These are phyloP conservation scores for Eremophila alpestris DNA, from an alignment of 2,797 vertebrate species.

Conservation along the genomic window DNA sequence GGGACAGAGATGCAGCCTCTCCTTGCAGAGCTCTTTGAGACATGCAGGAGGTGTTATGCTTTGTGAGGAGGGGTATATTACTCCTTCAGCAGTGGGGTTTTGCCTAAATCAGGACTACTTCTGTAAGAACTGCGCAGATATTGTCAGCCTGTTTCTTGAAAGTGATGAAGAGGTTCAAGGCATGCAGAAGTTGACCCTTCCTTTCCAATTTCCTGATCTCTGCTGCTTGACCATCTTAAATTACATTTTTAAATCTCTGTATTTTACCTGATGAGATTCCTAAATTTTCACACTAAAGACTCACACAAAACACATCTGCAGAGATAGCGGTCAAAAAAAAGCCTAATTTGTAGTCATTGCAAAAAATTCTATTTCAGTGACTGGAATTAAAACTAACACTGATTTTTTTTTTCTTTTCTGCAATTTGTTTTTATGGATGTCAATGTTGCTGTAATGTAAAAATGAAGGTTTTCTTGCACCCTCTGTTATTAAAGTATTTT, in stretches of 20 bases:
- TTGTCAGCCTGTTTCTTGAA: background rate
- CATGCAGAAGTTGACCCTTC: background rate
- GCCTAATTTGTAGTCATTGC: background rate
- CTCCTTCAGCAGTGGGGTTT: background rate
- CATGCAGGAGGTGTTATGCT: fast-evolving
- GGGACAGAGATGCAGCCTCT: background rate
- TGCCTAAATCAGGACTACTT: background rate
- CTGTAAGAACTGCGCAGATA: background rate
- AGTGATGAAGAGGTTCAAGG: background rate
- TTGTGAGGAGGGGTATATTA: background rate
- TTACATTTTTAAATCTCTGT: background rate
- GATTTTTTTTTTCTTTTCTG: background rate
- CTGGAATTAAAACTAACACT: background rate
- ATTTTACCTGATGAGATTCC: background rate
- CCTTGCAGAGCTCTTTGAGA: background rate
- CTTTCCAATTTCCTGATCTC: conserved; percentile 18
- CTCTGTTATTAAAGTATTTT: conserved; percentile 38
- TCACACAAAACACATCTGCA: background rate
- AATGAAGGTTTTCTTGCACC: conserved; percentile 19
- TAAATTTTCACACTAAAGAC: background rate
- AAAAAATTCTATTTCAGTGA: background rate
- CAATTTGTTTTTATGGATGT: conserved; percentile 8
- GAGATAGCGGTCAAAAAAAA: background rate
- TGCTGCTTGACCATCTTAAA: conserved; percentile 21
- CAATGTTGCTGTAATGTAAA: conserved; percentile 4